These are phyloP conservation scores for Dendroctonus valens DNA, from an alignment of 1,140 invertebrate genomes.

Conservation along the genomic window DNA sequence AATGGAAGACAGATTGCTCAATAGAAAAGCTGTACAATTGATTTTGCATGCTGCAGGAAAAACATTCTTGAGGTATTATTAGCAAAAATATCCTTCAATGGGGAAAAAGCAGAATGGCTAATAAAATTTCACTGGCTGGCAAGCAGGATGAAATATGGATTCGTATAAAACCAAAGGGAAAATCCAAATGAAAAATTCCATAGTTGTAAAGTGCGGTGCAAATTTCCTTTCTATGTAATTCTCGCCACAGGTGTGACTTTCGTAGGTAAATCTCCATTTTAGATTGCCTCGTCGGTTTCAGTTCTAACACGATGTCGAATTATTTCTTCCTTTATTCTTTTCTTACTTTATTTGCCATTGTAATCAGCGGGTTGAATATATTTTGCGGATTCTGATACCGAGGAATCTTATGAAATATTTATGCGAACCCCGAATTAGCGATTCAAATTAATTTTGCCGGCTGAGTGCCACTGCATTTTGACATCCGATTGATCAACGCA, in stretches of 20 bases:
- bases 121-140: no score
- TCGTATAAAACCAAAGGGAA: not conserved
- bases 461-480: slow-evolving; percentile 16
- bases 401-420: slow-evolving; percentile 32
- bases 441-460: slow-evolving; percentile 31
- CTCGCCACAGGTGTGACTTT: slow-evolving; percentile 29
- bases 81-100: not conserved
- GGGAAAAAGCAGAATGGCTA: not conserved
- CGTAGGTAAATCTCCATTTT: slow-evolving; percentile 32
- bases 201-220: not conserved
- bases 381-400: slow-evolving; percentile 28
- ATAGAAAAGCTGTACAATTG: not conserved
- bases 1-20: not conserved
- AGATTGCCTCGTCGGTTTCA: slow-evolving; percentile 23
- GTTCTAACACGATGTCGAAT: slow-evolving; percentile 25
- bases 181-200: not conserved
- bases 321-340: slow-evolving; percentile 30
- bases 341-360: slow-evolving; percentile 32
- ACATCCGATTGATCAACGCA: slow-evolving; percentile 5
- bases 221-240: slow-evolving; percentile 13
- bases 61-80: no score
- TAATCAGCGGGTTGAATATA: slow-evolving; percentile 34
- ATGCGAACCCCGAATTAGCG: slow-evolving; percentile 25
- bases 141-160: no score
- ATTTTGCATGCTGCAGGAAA: no score